Evolutionary conservation across 2,797 vertebrate species (phyloP), one percentile per base, ranked within the genome.

Genomic region (Enteromius fasciolatus): DNA sequence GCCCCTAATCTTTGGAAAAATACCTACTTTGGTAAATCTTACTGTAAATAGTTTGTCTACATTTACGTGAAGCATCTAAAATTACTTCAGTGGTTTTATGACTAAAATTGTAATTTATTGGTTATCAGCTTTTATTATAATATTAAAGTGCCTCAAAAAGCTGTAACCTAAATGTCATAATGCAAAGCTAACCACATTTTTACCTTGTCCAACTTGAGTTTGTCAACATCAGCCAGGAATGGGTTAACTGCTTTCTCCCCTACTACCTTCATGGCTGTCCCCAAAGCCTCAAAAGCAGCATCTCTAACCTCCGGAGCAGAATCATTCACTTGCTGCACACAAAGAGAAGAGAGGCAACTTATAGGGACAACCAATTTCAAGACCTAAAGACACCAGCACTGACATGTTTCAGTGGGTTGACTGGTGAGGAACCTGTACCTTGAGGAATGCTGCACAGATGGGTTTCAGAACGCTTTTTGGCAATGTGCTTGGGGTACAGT

Each of bases 211-310:
- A 99, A 95, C 89, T 99, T 99, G 73, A 99, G 94, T 90, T 99
- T 99, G 88, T 99, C 98, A 87, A 99, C 92, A 87, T 99, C 98
- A 52, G 93, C 54, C 76, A 99, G 92, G 88, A 97, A 99, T 8
- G 97, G 95, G 89, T 98, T 99, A 63, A 99, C 97, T 1, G 96
- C 96, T 90, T 96, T 99, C 90, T 99, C 98, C 61, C 98, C 98
- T 82, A 98, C 96, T 76, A 98, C 97, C 89, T 98, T 99, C 94
- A 99, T 94, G 84, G 97, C 97, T 2, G 96, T 99, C 10, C 97
- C 98, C 86, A 99, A 77, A 17, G 98, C 98, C 90, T 99, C 98
- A 89, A 98, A 99, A 4, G 97, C 98, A 73, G 98, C 98, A 81
- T 99, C 98, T 85, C 98, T 96, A 64, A 99, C 98, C 90, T 99